These are phyloP conservation scores for Denticeps clupeoides DNA, from an alignment of 2,797 vertebrate species.

Conservation along the genomic window DNA sequence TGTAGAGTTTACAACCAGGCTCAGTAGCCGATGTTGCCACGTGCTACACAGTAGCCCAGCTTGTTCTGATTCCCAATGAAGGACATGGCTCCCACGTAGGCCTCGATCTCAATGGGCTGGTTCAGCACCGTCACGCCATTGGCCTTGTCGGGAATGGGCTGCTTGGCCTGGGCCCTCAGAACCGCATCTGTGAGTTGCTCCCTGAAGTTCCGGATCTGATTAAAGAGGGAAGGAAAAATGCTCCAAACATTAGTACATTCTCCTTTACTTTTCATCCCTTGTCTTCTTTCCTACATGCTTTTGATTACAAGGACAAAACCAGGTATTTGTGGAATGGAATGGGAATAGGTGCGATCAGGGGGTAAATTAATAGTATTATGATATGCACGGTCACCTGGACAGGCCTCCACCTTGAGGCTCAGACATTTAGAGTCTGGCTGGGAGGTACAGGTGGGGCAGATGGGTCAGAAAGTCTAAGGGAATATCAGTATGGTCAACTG, in stretches of 20 bases:
- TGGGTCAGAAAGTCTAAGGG: too few relatives aligned
- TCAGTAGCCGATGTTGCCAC: conserved; percentile 71
- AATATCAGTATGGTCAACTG: neutral
- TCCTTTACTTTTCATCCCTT: neutral
- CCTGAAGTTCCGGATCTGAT: conserved; percentile 60
- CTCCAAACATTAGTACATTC: conserved; percentile 2
- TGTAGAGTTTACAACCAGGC: neutral
- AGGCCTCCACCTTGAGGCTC: conserved; percentile 8
- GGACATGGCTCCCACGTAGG: conserved; percentile 65
- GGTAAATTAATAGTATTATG: conserved; percentile 29
- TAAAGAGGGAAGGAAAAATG: conserved; percentile 7
- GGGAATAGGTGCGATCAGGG: conserved; percentile 14
- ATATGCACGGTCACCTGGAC: conserved; percentile 26
- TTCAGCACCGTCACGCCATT: conserved; percentile 56
- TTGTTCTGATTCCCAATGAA: conserved; percentile 71
- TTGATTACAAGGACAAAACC: neutral
- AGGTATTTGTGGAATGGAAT: conserved; percentile 24
- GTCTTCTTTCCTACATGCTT: neutral
- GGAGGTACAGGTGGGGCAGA: too few relatives aligned
- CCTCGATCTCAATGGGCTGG: conserved; percentile 59
- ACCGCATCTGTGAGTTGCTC: conserved; percentile 53
- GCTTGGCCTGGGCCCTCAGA: conserved; percentile 44
- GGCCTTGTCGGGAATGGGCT: conserved; percentile 49
- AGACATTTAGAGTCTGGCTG: too few relatives aligned
- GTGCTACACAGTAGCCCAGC: conserved; percentile 68